Evolutionary conservation across 2,113 vertebrate species (phyloP).

Genomic region (Steatornis caripensis): DNA sequence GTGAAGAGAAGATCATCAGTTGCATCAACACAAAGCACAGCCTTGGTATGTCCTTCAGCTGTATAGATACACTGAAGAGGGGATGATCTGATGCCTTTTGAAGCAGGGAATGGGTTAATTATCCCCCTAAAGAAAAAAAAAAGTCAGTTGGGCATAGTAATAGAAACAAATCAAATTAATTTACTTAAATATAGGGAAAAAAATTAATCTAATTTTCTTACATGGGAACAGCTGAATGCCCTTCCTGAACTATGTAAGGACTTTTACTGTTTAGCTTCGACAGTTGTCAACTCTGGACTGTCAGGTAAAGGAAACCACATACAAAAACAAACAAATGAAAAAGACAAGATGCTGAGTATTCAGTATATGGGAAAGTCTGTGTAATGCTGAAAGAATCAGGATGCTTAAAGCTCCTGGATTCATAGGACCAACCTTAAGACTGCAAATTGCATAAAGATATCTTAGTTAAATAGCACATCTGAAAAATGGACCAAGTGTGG

Average conservation of each 20-base stretch:
- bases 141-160: background rate
- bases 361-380: background rate
- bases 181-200: background rate
- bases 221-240: background rate
- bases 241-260: background rate
- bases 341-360: background rate
- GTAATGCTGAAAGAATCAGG: background rate
- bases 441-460: background rate
- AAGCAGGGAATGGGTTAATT: conserved; percentile 84
- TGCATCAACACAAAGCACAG: conserved; percentile 91
- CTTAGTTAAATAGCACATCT: background rate
- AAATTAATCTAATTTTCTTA: background rate
- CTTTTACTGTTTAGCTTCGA: background rate
- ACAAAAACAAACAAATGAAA: background rate
- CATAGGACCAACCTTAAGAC: background rate
- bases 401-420: background rate
- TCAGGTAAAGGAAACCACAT: background rate
- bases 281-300: background rate
- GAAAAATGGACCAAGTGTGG: background rate
- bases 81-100: conserved; percentile 70
- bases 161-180: background rate
- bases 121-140: conserved; percentile 79
- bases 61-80: conserved; percentile 85
- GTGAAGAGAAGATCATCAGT: conserved; percentile 98
- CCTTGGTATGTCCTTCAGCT: conserved; percentile 94